phyloP scores from a whole-genome alignment of 1,140 invertebrate species.

The Acyrthosiphon pisum region DNA sequence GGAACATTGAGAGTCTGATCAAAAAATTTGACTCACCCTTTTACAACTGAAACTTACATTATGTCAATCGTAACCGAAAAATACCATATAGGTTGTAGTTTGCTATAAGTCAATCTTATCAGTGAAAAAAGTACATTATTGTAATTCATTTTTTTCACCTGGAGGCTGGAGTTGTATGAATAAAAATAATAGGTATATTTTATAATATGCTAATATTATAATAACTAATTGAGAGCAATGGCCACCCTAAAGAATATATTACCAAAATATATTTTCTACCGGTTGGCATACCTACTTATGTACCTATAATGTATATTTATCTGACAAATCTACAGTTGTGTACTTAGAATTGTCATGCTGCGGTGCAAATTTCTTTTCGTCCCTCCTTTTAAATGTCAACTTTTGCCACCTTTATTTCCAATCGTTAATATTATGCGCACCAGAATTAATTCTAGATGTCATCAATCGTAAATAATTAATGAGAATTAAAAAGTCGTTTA shows the following conservation, averaged over 20 bases:
- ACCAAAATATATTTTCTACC: background rate
- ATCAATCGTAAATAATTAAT: conserved; percentile 9
- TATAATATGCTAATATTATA: no score
- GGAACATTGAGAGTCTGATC: no score
- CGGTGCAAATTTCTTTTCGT: background rate
- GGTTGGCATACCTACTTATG: background rate
- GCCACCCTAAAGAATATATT: background rate
- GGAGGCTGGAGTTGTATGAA: background rate
- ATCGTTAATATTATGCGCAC: no score
- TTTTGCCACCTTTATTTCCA: background rate
- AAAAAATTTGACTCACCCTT: no score
- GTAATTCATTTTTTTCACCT: background rate
- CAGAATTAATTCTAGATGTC: background rate
- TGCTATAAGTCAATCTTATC: no score
- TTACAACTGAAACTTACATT: no score
- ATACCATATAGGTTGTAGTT: no score
- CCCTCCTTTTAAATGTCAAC: background rate
- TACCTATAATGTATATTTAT: background rate
- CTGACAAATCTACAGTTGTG: background rate
- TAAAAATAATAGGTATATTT: background rate
- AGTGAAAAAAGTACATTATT: background rate
- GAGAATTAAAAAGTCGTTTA: background rate
- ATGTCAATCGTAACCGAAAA: no score
- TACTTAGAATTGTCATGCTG: background rate
- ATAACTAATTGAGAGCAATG: background rate